Percentiles rank a stretch among this genome's conserved stretches.
Evolutionary conservation across 2,113 vertebrate species (phyloP).

Genomic region (Todiramphus chloris): DNA sequence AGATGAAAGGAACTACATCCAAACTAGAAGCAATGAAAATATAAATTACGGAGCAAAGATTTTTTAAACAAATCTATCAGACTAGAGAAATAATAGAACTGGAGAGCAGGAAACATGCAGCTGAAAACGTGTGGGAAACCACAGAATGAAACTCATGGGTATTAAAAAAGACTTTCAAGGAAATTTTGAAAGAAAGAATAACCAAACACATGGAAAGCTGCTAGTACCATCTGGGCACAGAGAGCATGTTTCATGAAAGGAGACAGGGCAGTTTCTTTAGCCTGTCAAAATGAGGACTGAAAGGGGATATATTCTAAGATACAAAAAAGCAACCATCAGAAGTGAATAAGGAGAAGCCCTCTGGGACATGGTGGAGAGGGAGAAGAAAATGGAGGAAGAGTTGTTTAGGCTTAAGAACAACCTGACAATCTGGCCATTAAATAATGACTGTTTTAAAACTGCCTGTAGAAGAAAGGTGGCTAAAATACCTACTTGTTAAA

Average conservation of each 20-base stretch:
- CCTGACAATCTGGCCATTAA: neutral
- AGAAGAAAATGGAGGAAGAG: neutral
- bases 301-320: neutral
- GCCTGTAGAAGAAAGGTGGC: neutral
- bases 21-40: neutral
- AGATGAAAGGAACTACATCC: neutral
- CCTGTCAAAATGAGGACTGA: neutral
- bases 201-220: neutral
- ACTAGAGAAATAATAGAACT: neutral
- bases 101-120: neutral
- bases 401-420: neutral
- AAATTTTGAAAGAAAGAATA: neutral
- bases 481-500: neutral
- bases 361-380: accelerated
- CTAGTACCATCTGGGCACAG: neutral
- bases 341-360: neutral
- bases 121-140: neutral
- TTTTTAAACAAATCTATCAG: neutral
- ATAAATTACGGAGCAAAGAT: neutral
- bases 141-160: neutral
- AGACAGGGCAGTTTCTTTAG: neutral
- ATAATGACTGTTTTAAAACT: neutral
- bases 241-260: neutral
- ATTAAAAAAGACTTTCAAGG: neutral
- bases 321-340: neutral